Conservation (phyloP, 2,888 invertebrate genomes). For the Apantesis nais region DNA sequence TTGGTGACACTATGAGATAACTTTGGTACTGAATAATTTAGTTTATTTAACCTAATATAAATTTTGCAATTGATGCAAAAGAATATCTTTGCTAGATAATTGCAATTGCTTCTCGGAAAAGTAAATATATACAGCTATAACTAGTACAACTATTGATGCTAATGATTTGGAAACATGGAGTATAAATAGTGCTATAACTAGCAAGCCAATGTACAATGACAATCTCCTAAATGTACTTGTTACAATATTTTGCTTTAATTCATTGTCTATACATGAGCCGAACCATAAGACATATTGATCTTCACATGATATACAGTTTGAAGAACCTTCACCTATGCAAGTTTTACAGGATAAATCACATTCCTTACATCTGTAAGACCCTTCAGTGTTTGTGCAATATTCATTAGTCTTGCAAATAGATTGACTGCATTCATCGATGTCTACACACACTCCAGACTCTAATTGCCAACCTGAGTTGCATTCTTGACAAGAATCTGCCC, state of each 20-base stretch:
- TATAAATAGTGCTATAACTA: constrained; percentile 59
- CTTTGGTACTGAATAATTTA: constrained; percentile 4
- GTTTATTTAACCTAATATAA: constrained; percentile 1
- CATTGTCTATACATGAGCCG: constrained; percentile 66
- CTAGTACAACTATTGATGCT: constrained; percentile 57
- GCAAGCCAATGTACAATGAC: constrained; percentile 61
- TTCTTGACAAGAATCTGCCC: constrained; percentile 85
- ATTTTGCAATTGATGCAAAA: constrained; percentile 33
- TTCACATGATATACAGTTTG: constrained; percentile 93
- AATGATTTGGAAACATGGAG: constrained; percentile 55
- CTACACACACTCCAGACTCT: constrained; percentile 90
- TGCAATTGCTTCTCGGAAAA: constrained; percentile 58
- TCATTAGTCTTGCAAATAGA: constrained; percentile 87
- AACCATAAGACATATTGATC: constrained; percentile 58
- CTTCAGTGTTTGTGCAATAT: constrained; percentile 95
- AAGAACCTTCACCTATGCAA: constrained; percentile 93
- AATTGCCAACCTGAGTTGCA: constrained; percentile 90
- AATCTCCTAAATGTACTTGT: constrained; percentile 55
- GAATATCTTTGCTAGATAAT: constrained; percentile 54
- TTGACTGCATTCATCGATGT: constrained; percentile 92
- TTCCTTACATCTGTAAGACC: constrained; percentile 90
- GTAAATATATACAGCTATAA: constrained; percentile 63
- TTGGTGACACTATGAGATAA: background rate
- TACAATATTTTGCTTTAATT: constrained; percentile 57
- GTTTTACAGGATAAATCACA: constrained; percentile 94